phyloP scores from a whole-genome alignment of 2,113 vertebrate genomes.

The Toxostoma redivivum region DNA sequence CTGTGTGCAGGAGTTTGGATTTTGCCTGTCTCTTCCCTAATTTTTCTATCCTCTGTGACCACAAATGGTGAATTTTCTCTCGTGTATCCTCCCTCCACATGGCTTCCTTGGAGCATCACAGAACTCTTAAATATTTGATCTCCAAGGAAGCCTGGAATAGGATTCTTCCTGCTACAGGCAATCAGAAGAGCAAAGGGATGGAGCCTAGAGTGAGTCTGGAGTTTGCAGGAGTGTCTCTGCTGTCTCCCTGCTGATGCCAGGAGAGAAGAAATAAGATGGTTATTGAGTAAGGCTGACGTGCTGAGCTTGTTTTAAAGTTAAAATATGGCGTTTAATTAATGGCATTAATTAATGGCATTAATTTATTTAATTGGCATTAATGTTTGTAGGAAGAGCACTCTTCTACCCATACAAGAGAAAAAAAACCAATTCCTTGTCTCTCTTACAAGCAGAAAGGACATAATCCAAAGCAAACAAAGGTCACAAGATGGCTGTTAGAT shows the following conservation, averaged over 20 bases:
- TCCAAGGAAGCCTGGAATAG: neutral
- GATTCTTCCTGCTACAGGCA: neutral
- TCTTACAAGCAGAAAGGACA: neutral
- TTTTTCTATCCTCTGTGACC: neutral
- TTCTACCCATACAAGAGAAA: neutral
- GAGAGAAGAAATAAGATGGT: neutral
- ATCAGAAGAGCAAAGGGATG: neutral
- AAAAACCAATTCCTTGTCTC: rapidly evolving
- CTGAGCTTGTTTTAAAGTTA: neutral
- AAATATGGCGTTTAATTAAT: neutral
- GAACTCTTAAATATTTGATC: neutral
- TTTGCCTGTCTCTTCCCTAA: neutral
- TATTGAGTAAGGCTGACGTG: neutral
- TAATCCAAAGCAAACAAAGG: neutral
- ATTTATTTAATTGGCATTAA: neutral
- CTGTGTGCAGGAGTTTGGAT: neutral
- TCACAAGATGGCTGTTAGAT: neutral
- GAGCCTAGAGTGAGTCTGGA: neutral
- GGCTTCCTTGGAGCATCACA: neutral
- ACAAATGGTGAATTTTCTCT: neutral
- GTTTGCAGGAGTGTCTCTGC: neutral
- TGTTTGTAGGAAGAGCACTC: neutral
- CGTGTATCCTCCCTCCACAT: neutral
- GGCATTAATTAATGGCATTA: too few relatives aligned
- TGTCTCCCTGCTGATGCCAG: neutral